Evolutionary conservation across 2,888 invertebrate genomes (phyloP).

Genomic region (Desoria tigrina): DNA sequence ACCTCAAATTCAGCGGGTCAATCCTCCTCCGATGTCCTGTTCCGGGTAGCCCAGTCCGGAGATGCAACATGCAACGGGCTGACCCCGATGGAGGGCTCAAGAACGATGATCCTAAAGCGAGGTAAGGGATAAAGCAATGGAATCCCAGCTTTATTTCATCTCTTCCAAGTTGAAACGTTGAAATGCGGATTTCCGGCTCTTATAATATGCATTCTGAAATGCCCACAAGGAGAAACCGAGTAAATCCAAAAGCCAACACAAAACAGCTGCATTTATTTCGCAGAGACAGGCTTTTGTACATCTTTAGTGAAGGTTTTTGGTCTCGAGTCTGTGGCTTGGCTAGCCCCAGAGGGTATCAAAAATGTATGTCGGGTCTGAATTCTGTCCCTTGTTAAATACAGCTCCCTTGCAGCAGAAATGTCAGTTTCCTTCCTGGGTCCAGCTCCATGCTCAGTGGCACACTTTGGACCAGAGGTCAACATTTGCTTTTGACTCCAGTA

Average conservation of each 20-base stretch:
- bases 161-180: too few relatives aligned
- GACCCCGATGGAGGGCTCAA: conserved; percentile 81
- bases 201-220: too few relatives aligned
- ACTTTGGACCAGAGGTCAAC: conserved; percentile 81
- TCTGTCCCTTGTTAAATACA: conserved; percentile 55
- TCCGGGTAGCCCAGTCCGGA: conserved; percentile 84
- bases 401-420: conserved; percentile 74
- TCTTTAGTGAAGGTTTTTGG: too few relatives aligned
- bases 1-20: conserved; percentile 49
- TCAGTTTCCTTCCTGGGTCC: conserved; percentile 84
- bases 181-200: too few relatives aligned
- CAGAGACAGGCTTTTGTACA: too few relatives aligned
- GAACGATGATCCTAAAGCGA: conserved; percentile 78
- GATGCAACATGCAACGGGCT: conserved; percentile 91
- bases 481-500: conserved; percentile 69
- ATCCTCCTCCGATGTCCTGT: conserved; percentile 63
- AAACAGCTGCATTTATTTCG: too few relatives aligned
- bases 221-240: too few relatives aligned
- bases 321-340: too few relatives aligned
- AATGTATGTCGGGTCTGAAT: too few relatives aligned
- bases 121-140: conserved; percentile 62
- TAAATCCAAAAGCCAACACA: too few relatives aligned
- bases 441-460: conserved; percentile 82
- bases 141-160: neutral
- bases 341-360: too few relatives aligned